These are phyloP conservation scores for Sanderia malayensis DNA, from an alignment of 30 jellyfish, hydroid and myxozoan genomes.

Conservation along the genomic window DNA sequence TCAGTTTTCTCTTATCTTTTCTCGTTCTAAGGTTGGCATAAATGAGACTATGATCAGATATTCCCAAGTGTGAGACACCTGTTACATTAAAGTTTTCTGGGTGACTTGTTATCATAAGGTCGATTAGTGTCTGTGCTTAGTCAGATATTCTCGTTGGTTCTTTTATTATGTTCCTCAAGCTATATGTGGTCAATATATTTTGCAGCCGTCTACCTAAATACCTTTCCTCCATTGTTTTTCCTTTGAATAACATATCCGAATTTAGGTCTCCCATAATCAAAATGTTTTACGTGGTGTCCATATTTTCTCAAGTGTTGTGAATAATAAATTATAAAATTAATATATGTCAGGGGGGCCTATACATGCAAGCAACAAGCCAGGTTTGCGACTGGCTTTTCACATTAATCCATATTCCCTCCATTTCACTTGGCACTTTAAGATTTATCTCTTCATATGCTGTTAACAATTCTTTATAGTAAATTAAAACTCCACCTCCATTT, in stretches of 20 bases:
- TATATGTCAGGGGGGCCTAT: background rate
- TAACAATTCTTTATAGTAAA: conserved; percentile 1
- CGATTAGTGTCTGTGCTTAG: conserved; percentile 3
- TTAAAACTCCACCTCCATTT: conserved; percentile 16
- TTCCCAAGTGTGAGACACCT: conserved; percentile 7
- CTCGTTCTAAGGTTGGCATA: conserved; percentile 10
- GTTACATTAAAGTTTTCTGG: background rate
- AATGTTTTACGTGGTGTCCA: background rate
- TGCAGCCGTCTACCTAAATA: background rate
- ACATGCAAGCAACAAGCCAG: conserved; percentile 6
- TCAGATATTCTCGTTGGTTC: background rate
- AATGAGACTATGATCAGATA: conserved; percentile 13
- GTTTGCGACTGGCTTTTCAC: conserved; percentile 1
- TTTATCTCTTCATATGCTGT: conserved; percentile 5
- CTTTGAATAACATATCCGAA: conserved; percentile 7
- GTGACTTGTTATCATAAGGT: background rate
- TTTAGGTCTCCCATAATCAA: conserved; percentile 5
- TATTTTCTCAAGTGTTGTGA: background rate
- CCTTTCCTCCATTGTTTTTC: background rate
- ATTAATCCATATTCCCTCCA: background rate
- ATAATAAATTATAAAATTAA: background rate
- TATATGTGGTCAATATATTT: background rate
- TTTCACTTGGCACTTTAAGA: background rate
- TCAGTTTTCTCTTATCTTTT: background rate
- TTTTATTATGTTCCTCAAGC: background rate